Conservation (phyloP, 2,113 vertebrate species). For the Mastomys natalensis region DNA sequence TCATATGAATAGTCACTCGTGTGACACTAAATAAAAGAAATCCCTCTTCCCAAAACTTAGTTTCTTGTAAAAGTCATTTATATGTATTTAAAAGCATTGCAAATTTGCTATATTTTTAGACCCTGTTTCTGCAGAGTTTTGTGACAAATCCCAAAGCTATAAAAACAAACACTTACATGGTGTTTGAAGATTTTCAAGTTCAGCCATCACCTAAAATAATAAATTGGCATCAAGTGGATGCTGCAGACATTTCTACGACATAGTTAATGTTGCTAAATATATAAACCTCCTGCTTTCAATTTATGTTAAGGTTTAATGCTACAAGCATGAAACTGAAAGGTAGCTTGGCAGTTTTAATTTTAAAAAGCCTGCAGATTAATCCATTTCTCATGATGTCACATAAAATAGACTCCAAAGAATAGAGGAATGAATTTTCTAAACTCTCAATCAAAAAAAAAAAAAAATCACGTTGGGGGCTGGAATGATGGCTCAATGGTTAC, state of each 20-base stretch:
- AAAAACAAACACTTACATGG: constrained; percentile 37
- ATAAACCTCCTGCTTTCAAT: constrained; percentile 44
- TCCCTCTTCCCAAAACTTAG: neutral
- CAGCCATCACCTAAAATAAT: constrained; percentile 59
- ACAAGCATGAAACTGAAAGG: constrained; percentile 29
- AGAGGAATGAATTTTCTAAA: neutral
- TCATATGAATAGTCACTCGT: neutral
- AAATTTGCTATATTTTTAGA: constrained; percentile 46
- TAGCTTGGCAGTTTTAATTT: neutral
- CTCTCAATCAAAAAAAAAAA: neutral
- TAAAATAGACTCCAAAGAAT: constrained; percentile 3
- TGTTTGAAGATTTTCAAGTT: constrained; percentile 58
- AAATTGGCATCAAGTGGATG: constrained; percentile 46
- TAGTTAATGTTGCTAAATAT: constrained; percentile 43
- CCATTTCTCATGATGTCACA: neutral
- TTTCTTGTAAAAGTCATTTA: constrained; percentile 34
- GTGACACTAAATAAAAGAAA: neutral
- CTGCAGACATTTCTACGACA: constrained; percentile 4
- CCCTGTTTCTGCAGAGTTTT: constrained; percentile 30
- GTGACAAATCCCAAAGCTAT: constrained; percentile 20
- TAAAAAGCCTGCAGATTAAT: constrained; percentile 18
- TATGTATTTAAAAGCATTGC: constrained; percentile 35
- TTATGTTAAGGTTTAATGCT: constrained; percentile 51
- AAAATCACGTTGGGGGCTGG: neutral
- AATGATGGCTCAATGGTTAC: neutral